A percentile compares a stretch with the other conserved stretches of the same genome.
Conservation (phyloP, 2,113 vertebrate species). For the Mohoua ochrocephala region DNA sequence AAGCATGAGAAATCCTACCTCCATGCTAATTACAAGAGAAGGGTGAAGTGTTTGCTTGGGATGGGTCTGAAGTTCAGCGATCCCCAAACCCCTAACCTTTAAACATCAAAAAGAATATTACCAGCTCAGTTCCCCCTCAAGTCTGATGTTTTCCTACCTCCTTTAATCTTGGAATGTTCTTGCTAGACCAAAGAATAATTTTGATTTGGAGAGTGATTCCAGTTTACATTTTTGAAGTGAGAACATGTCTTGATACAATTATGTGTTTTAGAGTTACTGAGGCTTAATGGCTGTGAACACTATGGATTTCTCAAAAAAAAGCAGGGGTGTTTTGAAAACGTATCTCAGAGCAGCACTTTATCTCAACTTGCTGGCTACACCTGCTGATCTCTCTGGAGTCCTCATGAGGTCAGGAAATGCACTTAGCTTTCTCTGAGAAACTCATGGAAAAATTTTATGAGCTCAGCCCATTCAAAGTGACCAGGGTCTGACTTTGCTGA, state of each 20-base stretch:
- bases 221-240: not conserved
- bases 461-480: not conserved
- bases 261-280: not conserved
- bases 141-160: not conserved
- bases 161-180: not conserved
- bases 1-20: not conserved
- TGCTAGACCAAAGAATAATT: not conserved
- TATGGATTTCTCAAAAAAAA: not conserved
- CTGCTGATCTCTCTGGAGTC: not conserved
- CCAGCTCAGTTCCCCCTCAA: not conserved
- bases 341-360: not conserved
- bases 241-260: not conserved
- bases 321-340: accelerated
- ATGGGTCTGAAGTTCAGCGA: accelerated
- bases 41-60: not conserved
- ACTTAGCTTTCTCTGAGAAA: not conserved
- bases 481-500: not conserved
- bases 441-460: not conserved
- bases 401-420: not conserved
- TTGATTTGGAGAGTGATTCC: not conserved
- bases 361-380: not conserved
- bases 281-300: not conserved
- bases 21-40: not conserved
- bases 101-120: not conserved
- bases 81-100: not conserved